A percentile compares a stretch with the other conserved stretches of the same genome.
Evolutionary conservation across 2,797 vertebrate species (phyloP).

Genomic region (Trematomus bernacchii): DNA sequence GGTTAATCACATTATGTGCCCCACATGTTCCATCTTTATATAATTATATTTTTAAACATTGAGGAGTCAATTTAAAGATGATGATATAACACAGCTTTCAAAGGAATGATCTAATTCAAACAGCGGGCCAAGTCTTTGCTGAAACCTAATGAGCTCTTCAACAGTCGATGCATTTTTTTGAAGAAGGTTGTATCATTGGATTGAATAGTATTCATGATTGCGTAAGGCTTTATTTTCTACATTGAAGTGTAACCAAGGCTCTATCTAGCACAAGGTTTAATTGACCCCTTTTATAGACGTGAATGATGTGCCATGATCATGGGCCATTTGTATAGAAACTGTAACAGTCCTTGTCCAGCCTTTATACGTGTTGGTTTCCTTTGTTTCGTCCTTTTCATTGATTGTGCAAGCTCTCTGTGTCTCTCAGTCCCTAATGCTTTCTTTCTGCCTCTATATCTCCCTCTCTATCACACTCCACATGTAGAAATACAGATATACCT

Average conservation of each 20-base stretch:
- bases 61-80: slow-evolving; percentile 16
- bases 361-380: slow-evolving; percentile 11
- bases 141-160: slow-evolving; percentile 9
- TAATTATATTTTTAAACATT: not conserved
- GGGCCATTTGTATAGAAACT: slow-evolving; percentile 33
- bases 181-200: slow-evolving; percentile 25
- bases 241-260: slow-evolving; percentile 28
- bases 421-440: slow-evolving; percentile 17
- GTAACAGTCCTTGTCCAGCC: slow-evolving; percentile 17
- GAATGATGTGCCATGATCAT: slow-evolving; percentile 30
- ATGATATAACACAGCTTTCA: not conserved
- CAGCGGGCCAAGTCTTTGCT: not conserved
- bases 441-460: not conserved
- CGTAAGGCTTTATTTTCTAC: slow-evolving; percentile 36
- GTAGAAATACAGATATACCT: slow-evolving; percentile 85
- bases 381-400: slow-evolving; percentile 15
- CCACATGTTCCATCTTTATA: not conserved
- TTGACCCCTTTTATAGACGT: slow-evolving; percentile 33
- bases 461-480: slow-evolving; percentile 54
- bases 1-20: not conserved
- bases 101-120: slow-evolving; percentile 27
- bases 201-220: slow-evolving; percentile 19
- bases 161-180: slow-evolving; percentile 32
- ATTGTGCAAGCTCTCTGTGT: slow-evolving; percentile 26
- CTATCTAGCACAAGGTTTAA: slow-evolving; percentile 18